Evolutionary conservation across 1,140 invertebrate species (phyloP), one percentile per base, ranked within the genome.

Genomic region (Drosophila triauraria): DNA sequence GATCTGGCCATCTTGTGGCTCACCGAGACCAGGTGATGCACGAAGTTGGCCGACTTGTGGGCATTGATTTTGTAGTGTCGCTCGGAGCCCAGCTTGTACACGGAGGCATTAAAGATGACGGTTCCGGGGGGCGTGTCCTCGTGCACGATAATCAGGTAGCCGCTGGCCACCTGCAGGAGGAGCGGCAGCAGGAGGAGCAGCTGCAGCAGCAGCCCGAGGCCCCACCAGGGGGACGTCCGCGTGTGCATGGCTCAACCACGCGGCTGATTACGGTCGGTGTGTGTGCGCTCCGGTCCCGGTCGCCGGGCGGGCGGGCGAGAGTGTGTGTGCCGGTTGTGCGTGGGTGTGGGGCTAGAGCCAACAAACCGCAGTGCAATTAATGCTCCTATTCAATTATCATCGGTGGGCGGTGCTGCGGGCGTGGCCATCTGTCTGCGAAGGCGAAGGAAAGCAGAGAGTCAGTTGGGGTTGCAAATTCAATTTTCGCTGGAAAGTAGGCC

Each of bases 11-110:
- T 94, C 95, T 95, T 95, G 40, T 95, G 94, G 90, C 97, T 95
- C 30, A 98, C 96, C 65, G 95, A 93, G 46, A 98, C 94, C 51
- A 97, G 94, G 80, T 96, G 95, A 63, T 96, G 94, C 1, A 97
- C 97, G 93, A 97, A 97, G 92, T 95, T 95, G 2, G 96, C 96
- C 27, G 96, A 97, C 70, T 96, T 94, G 75, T 97, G 95, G 15
- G 94, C 93, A 80, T 97, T 97, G 43, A 97, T 95, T 81, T 95
- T 94, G 93, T 97, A 97, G 64, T 94, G 94, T 40, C 96, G 93
- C 78, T 96, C 95, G 12, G 96, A 95, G 62, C 96, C 96, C 15
- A 96, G 93, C 67, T 96, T 95, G 54, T 96, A 96, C n/a, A 97
- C 95, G 4, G 96, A 96, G 9, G 96, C 95, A 93, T 97, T 96